Evolutionary conservation across 2,113 vertebrate species (phyloP).

Genomic region (Diphyllodes magnificus): DNA sequence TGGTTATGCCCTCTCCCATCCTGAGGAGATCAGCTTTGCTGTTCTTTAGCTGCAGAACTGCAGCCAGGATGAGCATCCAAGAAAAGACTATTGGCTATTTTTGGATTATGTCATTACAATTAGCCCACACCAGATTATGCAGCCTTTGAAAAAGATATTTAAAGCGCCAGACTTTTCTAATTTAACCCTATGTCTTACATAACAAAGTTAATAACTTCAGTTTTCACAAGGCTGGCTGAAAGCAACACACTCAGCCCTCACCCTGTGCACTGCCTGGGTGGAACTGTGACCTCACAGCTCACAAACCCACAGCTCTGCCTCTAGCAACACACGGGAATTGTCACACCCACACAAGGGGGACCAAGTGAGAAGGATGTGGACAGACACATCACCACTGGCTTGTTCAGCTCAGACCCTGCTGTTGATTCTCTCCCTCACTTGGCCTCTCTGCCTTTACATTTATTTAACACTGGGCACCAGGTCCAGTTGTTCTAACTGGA

Average conservation of each 20-base stretch:
- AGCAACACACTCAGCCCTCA: background rate
- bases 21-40: constrained; percentile 23
- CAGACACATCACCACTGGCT: background rate
- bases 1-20: background rate
- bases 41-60: background rate
- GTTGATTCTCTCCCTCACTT: no score
- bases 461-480: no score
- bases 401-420: background rate
- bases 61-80: constrained; percentile 20
- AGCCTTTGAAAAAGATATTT: constrained; percentile 55
- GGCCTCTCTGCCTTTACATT: background rate
- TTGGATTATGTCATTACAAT: constrained; percentile 53
- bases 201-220: background rate
- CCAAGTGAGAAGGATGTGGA: background rate
- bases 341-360: background rate
- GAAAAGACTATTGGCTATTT: constrained; percentile 42
- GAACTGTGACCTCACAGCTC: background rate
- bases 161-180: constrained; percentile 17
- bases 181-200: constrained; percentile 37
- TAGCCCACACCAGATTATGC: constrained; percentile 54
- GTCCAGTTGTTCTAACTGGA: background rate
- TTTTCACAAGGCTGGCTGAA: background rate
- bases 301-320: background rate
- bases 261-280: background rate
- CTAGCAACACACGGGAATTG: rapidly evolving